A percentile compares a stretch with the other conserved stretches of the same genome.
phyloP scores from a whole-genome alignment of 1,140 invertebrate species.

The Caenorhabditis elegans region DNA sequence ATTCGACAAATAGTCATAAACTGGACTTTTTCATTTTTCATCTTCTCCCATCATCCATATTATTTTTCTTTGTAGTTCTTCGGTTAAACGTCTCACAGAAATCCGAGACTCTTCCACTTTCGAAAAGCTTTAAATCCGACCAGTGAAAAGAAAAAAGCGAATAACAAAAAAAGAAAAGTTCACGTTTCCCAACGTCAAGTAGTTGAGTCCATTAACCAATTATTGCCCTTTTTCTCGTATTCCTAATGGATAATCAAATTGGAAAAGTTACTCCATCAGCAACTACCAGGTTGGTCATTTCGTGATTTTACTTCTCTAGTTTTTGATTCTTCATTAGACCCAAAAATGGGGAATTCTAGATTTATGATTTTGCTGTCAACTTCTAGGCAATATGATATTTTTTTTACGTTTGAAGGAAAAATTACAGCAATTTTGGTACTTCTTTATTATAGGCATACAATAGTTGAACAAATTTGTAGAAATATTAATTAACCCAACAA shows the following conservation, averaged over 20 bases:
- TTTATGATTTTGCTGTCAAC: neutral
- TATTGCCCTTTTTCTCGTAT: neutral
- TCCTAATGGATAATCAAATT: slow-evolving; percentile 12
- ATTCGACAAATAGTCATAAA: too few species aligned
- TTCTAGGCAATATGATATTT: too few species aligned
- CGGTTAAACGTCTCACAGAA: slow-evolving; percentile 2
- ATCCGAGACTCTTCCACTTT: slow-evolving; percentile 23
- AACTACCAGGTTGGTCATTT: slow-evolving; percentile 11
- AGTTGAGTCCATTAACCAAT: slow-evolving; percentile 5
- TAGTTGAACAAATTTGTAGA: too few species aligned
- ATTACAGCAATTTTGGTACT: too few species aligned
- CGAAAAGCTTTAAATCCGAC: slow-evolving; percentile 20
- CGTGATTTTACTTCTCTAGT: too few species aligned
- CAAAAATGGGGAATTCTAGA: neutral
- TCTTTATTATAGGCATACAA: too few species aligned
- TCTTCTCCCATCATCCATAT: neutral
- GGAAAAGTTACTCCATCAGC: neutral
- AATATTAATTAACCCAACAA: too few species aligned
- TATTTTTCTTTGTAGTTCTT: slow-evolving; percentile 28
- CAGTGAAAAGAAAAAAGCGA: neutral
- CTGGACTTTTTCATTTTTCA: too few species aligned
- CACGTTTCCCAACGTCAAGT: neutral
- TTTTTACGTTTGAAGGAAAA: too few species aligned
- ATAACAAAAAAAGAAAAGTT: neutral
- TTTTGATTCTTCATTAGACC: too few species aligned